Evolutionary conservation across 2,797 vertebrate species (phyloP), one percentile per base, ranked within the genome.

Genomic region (Fistularia commersonii): DNA sequence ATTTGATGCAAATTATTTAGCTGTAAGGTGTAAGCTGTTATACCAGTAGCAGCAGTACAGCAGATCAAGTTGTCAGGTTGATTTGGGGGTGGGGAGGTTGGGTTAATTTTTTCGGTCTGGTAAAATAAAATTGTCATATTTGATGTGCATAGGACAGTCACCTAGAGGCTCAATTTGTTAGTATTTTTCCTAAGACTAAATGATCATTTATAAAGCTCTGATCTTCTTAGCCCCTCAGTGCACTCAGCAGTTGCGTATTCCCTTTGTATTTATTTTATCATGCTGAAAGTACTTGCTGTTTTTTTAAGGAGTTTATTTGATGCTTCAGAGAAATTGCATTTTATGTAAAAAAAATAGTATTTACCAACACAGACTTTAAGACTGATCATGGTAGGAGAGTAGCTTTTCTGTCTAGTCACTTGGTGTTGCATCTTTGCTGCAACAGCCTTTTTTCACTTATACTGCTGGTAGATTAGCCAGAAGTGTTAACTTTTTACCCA

Each of bases 371-470:
- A 45, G 60, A 48, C 35, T 43, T 37, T 58, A 42, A 45, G 62
- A 61, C 77, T 62, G 59, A 56, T 64, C 45, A 60, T 57, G 39
- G 57, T 12, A 54, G 44, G 51, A 75, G 46, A 38, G 34, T 68
- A 41, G 23, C 32, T 41, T 58, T 40, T 39, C 53, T 55, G 48
- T 48, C 69, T 51, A 67, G 58, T 56, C 11, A 6, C 61, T 47
- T 31, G 13, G 35, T 64, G 40, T 61, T 69, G 58, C 61, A 32
- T 55, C 60, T 57, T 60, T 67, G 49, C 49, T 52, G 63, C 48
- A 65, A 44, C 6, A 55, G 47, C 32, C n/a, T 35, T 57, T 57
- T 59, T 54, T n/a, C 3, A 6, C 13, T 9, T 34, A 50, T 51
- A 48, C 55, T 55, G 51, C 10, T 39, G 38, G 11, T 50, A 49